phyloP scores from a whole-genome alignment of 2,797 vertebrate species.

The Streptopelia turtur region DNA sequence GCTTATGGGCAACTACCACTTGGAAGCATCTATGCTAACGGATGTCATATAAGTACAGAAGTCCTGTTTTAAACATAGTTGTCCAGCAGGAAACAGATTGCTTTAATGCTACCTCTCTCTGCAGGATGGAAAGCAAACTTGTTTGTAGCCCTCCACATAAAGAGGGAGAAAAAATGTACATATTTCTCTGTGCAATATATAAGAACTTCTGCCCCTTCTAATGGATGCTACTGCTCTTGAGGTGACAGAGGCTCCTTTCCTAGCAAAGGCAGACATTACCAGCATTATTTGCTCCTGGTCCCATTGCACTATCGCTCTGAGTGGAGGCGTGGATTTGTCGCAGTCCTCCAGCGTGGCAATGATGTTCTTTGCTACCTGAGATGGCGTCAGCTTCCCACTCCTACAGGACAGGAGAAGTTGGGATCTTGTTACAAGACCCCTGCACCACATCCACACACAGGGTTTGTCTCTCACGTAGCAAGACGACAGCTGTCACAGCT shows the following conservation, averaged over 20 bases:
- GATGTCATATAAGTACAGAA: not conserved
- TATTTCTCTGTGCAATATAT: not conserved
- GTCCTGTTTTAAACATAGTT: not conserved
- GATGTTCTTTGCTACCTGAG: constrained; percentile 71
- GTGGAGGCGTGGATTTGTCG: not conserved
- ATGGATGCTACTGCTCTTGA: not conserved
- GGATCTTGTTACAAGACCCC: not conserved
- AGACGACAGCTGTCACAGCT: not conserved
- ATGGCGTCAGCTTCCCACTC: constrained; percentile 60
- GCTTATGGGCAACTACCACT: not conserved
- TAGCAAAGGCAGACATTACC: constrained; percentile 41
- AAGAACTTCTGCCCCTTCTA: not conserved
- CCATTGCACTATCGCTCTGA: constrained; percentile 72
- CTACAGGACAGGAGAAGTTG: constrained; percentile 43
- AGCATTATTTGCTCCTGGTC: constrained; percentile 61
- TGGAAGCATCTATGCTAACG: not conserved
- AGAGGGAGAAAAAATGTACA: not conserved
- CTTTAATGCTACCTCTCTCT: not conserved
- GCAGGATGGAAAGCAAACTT: not conserved
- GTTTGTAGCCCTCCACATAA: not conserved
- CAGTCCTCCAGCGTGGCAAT: constrained; percentile 61
- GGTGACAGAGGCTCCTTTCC: not conserved
- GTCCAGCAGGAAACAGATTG: not conserved
- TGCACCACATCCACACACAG: not conserved
- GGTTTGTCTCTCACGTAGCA: not conserved